Evolutionary conservation across 53 echinoderm and acorn worm genomes (phyloP).

Genomic region (Antedon mediterranea): DNA sequence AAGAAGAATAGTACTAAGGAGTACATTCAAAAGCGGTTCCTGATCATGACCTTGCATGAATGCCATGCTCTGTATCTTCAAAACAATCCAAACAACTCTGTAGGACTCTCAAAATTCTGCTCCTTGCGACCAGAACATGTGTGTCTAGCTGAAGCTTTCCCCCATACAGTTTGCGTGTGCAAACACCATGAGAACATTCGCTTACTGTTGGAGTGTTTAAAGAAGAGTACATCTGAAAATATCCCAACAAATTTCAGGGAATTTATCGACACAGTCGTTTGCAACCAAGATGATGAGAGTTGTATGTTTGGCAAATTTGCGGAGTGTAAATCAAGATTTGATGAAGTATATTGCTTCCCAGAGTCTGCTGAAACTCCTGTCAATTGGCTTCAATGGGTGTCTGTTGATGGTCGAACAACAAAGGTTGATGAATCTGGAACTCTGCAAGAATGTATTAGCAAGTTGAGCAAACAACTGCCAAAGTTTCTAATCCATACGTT

Average conservation of each 20-base stretch:
- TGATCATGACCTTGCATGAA: conserved; percentile 15
- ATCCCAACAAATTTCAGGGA: background rate
- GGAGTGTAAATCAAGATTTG: background rate
- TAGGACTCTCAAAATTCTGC: too few relatives aligned
- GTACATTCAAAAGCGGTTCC: conserved; percentile 18
- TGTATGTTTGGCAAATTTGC: conserved; percentile 17
- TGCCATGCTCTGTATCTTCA: too few relatives aligned
- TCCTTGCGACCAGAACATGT: too few relatives aligned
- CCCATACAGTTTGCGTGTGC: conserved; percentile 19
- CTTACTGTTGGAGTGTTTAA: background rate
- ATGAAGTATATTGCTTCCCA: background rate
- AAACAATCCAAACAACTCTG: too few relatives aligned
- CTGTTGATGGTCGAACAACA: conserved; percentile 9
- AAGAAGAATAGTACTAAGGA: conserved; percentile 1
- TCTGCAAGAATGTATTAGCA: background rate
- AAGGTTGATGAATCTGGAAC: conserved; percentile 16
- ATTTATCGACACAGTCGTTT: conserved; percentile 12
- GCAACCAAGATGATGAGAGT: conserved; percentile 10
- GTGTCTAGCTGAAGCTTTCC: too few relatives aligned
- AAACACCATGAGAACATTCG: conserved; percentile 19
- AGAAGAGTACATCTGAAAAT: background rate
- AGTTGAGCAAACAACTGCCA: conserved; percentile 16
- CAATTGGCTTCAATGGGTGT: conserved; percentile 5
- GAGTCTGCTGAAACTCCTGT: background rate
- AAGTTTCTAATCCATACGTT: conserved; percentile 21